These are phyloP conservation scores for Peromyscus maniculatus DNA, from an alignment of 2,113 vertebrate species.

Conservation along the genomic window DNA sequence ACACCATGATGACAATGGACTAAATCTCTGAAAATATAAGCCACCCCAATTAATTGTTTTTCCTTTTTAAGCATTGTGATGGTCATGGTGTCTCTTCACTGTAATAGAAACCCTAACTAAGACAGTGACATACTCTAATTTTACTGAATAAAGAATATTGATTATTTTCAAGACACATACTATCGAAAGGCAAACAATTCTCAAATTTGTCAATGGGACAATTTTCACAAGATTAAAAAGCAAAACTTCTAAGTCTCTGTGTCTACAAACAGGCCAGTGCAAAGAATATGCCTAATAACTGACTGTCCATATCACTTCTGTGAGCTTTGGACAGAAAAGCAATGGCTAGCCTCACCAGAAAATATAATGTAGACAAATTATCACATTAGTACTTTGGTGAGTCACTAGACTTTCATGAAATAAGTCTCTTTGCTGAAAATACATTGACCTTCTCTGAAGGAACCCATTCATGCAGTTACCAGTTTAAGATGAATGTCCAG, in stretches of 20 bases:
- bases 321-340: slow-evolving; percentile 8
- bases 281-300: not conserved
- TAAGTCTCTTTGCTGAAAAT: not conserved
- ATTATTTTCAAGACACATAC: not conserved
- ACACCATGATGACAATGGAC: too few relatives aligned
- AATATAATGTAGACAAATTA: not conserved
- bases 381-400: not conserved
- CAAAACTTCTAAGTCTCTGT: not conserved
- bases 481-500: not conserved
- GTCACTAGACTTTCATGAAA: not conserved
- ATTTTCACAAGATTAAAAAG: not conserved
- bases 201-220: not conserved
- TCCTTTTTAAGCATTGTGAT: not conserved
- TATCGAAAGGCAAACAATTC: not conserved
- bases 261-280: not conserved
- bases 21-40: too few relatives aligned
- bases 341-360: not conserved
- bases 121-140: not conserved
- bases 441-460: not conserved
- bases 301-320: not conserved
- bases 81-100: not conserved
- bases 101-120: too few relatives aligned
- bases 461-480: not conserved
- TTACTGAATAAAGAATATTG: not conserved
- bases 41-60: too few relatives aligned